A percentile compares a stretch with the other conserved stretches of the same genome.
These are phyloP conservation scores for Gallinago jamesoni DNA, from an alignment of 2,113 vertebrate genomes.

Conservation along the genomic window DNA sequence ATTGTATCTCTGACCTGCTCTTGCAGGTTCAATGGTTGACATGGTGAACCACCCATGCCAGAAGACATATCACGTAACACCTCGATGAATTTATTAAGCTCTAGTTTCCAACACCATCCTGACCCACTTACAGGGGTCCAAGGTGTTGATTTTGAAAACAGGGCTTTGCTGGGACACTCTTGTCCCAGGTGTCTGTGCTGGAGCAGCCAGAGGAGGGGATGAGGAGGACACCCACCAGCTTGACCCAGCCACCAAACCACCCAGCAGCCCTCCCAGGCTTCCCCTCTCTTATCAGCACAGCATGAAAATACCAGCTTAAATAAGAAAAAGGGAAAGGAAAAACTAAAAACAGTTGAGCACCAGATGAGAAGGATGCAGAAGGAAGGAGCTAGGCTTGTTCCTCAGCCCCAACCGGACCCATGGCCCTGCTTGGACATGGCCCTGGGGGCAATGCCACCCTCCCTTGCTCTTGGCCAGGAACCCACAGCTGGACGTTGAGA, in stretches of 20 bases:
- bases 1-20: neutral
- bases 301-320: neutral
- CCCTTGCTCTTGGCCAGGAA: neutral
- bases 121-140: neutral
- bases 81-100: neutral
- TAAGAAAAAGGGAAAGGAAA: neutral
- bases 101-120: neutral
- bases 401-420: neutral
- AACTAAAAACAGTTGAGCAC: neutral
- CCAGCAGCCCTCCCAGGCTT: neutral
- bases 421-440: fast-evolving
- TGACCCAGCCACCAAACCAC: neutral
- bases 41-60: neutral
- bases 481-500: neutral
- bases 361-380: neutral
- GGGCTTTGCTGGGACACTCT: neutral
- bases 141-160: neutral
- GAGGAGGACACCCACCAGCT: neutral
- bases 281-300: neutral
- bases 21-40: neutral
- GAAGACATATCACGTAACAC: neutral
- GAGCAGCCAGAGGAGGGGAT: neutral
- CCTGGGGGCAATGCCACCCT: neutral
- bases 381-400: neutral
- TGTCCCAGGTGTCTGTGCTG: fast-evolving